Evolutionary conservation across 2,113 vertebrate genomes (phyloP), one percentile per base, ranked within the genome.

Genomic region (Columbina picui): DNA sequence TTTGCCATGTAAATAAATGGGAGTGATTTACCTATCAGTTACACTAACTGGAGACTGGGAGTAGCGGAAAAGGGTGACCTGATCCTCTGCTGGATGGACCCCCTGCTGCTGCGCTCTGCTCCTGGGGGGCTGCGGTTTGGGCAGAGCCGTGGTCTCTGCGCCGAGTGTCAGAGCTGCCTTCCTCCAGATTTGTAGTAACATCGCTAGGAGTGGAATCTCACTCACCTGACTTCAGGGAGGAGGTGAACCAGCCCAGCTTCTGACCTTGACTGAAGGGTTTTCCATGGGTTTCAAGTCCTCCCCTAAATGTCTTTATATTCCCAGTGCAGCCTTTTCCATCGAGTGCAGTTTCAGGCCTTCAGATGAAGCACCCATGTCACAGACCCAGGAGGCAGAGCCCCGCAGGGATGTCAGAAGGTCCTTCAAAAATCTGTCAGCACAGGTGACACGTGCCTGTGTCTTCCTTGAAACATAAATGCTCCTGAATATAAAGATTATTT

Each of bases 401-500:
- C 69, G 90, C 47, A 69, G 81, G 14, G 26, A 8, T 80, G 84
- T 92, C 87, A 63, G 93, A 85, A 94, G 84, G 91, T 82, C 85
- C 61, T 84, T 88, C 97, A 93, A 45, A 94, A 85, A 81, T 89
- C 87, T 87, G 65, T 68, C 0, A 1, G 53, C 0, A n/a, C 13
- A 87, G 95, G 92, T 82, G 95, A 80, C 59, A 89, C 9, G 6
- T 85, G 80, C 80, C 88, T 88, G 64, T 14, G 0, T 71, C 30
- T 93, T 97, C 95, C 78, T 29, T 92, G 96, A 93, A 94, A 97
- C 95, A 79, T 89, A 98, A 98, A 97, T 84, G 94, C 87, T 95
- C 87, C 71, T 55, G 96, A 93, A 97, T 96, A 95, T 97, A 97
- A 98, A 98, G 97, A 98, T 98, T 98, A 98, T 98, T 98, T 98